Base-by-base conservation (phyloP, 2,888 invertebrate species). In the Cheilosia urbana region DNA sequence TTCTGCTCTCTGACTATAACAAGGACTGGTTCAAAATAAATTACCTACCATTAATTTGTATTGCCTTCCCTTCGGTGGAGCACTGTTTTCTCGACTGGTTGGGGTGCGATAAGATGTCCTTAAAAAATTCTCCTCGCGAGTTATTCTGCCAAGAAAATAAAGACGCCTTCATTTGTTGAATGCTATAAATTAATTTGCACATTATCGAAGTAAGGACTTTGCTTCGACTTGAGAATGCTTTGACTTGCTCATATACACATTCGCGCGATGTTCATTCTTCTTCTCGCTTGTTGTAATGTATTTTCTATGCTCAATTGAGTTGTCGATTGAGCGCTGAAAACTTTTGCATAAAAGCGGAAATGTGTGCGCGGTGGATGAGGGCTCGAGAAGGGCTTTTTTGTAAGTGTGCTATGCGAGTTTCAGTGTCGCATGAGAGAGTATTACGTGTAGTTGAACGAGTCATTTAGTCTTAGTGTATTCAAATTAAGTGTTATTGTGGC, bases 261-360 rank as follows among this genome's bases (percentile, higher is more conserved):
- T 19, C 24, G 19, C 24, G 27, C 45, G 34, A 62, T 34, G 62
- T 69, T 77, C 66, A 47, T 65, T 81, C 27, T 49, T 42, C 62
- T 51, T 45, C 21, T 45, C 21, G 66, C 37, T 47, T 27, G n/a
- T 1, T 37, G 6, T 34, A 75, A 75, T 76, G 51, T 60, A 15
- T 51, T 76, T 84, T 84, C 84, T 69, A 79, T 79, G 84, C 79
- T 49, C 79, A 79, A 84, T 84, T 84, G 84, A 84, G 69, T 79
- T 79, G 27, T 79, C 65, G 79, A 84, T 84, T 71, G 84, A 30
- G 47, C 79, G 71, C 75, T 79, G 75, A 65, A 27, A 69, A 37
- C 69, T 53, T 68, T 55, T 71, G 62, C 34, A 63, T 71, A 37
- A 37, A 37, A 27, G 30, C 65, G 79, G 71, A 75, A 75, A 76